phyloP scores from a whole-genome alignment of 2,888 invertebrate genomes.

The Dryocosmus kuriphilus region DNA sequence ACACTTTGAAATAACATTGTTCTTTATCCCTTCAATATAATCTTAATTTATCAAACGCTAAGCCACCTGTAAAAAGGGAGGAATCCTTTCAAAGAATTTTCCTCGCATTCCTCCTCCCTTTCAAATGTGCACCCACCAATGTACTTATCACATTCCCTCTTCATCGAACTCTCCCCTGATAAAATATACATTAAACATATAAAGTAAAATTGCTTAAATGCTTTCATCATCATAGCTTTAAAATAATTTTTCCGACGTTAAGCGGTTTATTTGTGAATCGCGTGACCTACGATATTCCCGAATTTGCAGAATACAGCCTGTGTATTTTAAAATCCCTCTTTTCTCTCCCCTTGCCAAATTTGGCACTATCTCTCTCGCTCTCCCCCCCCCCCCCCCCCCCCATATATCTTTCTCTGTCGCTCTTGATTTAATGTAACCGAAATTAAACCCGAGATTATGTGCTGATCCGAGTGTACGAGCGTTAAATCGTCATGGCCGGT shows the following conservation, averaged over 20 bases:
- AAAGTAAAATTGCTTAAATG: slow-evolving; percentile 1
- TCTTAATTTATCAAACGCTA: too few relatives aligned
- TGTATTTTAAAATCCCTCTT: slow-evolving; percentile 23
- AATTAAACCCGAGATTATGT: slow-evolving; percentile 73
- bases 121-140: neutral
- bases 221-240: slow-evolving; percentile 17
- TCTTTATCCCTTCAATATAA: too few relatives aligned
- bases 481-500: slow-evolving; percentile 68
- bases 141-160: neutral
- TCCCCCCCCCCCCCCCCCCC: neutral
- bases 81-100: neutral
- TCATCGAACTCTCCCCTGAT: neutral
- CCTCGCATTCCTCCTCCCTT: neutral
- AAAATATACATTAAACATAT: neutral
- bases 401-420: slow-evolving; percentile 47
- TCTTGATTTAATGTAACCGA: slow-evolving; percentile 70
- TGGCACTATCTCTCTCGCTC: neutral
- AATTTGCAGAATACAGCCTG: slow-evolving; percentile 1
- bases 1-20: too few relatives aligned
- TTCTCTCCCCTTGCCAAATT: neutral
- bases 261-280: slow-evolving; percentile 32
- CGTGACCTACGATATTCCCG: slow-evolving; percentile 25
- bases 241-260: slow-evolving; percentile 7
- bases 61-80: too few relatives aligned
- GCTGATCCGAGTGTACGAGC: slow-evolving; percentile 65